Conservation (phyloP, 2,797 vertebrate genomes). For the Mus spretus region DNA sequence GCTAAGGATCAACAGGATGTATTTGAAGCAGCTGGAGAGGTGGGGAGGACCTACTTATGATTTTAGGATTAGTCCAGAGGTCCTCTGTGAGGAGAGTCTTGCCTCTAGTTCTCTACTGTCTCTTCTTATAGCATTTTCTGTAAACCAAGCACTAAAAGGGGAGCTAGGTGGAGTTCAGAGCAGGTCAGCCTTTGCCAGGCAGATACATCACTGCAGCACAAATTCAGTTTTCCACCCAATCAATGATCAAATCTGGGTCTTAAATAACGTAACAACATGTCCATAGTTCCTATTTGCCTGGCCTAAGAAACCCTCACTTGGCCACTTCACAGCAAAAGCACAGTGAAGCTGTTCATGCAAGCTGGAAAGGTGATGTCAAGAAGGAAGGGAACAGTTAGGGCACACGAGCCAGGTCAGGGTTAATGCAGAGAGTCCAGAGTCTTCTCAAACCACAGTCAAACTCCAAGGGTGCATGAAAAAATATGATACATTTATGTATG, state of each 20-base stretch:
- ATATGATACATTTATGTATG: slow-evolving; percentile 17
- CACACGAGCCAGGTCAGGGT: background rate
- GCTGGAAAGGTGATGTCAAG: slow-evolving; percentile 8
- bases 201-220: slow-evolving; percentile 13
- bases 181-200: slow-evolving; percentile 17
- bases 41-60: background rate
- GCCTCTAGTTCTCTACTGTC: background rate
- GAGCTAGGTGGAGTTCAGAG: slow-evolving; percentile 2
- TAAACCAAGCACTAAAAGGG: background rate
- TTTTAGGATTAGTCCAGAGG: background rate
- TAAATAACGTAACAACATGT: slow-evolving; percentile 5
- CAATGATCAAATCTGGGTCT: slow-evolving; percentile 43
- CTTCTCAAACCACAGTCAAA: slow-evolving; percentile 42
- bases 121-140: slow-evolving; percentile 1
- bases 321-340: slow-evolving; percentile 45
- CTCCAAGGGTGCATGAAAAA: slow-evolving; percentile 41
- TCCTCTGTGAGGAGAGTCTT: slow-evolving; percentile 11
- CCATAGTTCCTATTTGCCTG: background rate
- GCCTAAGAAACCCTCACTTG: slow-evolving; percentile 55
- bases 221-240: slow-evolving; percentile 3
- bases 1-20: slow-evolving; percentile 14
- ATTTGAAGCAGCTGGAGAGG: background rate
- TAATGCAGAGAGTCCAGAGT: slow-evolving; percentile 41
- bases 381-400: slow-evolving; percentile 39
- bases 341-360: slow-evolving; percentile 3